Conservation (phyloP, 2,113 vertebrate species). For the Python bivittatus region DNA sequence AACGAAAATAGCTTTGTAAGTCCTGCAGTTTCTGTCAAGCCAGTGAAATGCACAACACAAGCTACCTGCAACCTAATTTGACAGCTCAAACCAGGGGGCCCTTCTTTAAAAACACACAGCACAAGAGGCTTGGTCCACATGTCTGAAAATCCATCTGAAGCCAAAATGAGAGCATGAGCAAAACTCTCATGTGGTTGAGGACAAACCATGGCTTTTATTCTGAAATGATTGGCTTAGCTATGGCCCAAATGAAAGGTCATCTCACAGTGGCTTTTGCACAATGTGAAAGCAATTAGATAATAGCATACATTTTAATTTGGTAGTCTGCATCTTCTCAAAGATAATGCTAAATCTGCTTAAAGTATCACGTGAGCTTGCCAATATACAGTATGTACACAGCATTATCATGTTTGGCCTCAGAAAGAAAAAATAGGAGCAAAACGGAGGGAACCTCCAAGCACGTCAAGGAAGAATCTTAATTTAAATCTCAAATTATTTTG, state of each 20-base stretch:
- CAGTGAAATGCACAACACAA: not conserved
- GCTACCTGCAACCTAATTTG: not conserved
- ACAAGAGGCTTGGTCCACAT: not conserved
- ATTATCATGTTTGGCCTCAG: not conserved
- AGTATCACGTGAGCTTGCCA: not conserved
- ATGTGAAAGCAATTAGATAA: not conserved
- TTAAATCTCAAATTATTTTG: not conserved
- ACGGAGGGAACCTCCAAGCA: not conserved
- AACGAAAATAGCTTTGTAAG: not conserved
- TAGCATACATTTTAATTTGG: not conserved
- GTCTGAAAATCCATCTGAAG: not conserved
- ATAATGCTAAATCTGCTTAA: not conserved
- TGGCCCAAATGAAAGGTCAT: not conserved
- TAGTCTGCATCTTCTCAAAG: not conserved
- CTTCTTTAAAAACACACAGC: not conserved
- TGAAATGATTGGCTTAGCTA: not conserved
- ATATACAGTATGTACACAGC: not conserved
- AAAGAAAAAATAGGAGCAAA: not conserved
- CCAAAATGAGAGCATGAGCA: not conserved
- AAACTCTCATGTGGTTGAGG: not conserved
- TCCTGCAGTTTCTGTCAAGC: not conserved
- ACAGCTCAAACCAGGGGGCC: not conserved
- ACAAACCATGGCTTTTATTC: not conserved
- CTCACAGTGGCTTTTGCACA: not conserved
- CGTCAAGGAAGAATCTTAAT: not conserved